Evolutionary conservation across 2,888 invertebrate species (phyloP).

Genomic region (Alviniconcha strummeri): DNA sequence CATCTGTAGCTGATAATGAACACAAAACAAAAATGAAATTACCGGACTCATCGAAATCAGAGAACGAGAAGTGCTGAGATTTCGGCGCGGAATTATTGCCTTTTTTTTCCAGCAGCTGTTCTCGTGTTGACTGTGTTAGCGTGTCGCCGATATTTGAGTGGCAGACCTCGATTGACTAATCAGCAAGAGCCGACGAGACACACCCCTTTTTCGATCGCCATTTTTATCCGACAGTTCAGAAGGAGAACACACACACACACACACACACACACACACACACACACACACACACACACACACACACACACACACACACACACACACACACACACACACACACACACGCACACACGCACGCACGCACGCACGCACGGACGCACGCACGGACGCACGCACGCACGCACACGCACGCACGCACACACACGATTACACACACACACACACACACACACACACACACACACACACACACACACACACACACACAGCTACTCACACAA

Average conservation of each 20-base stretch:
- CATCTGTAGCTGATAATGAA: too few relatives aligned
- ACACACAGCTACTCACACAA: background rate
- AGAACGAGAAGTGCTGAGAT: too few relatives aligned
- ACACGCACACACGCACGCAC: background rate
- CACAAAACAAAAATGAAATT: too few relatives aligned
- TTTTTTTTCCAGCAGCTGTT: too few relatives aligned
- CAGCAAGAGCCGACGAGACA: too few relatives aligned
- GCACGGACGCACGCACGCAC: background rate
- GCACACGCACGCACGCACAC: background rate
- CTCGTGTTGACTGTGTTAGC: too few relatives aligned
- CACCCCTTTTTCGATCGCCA: too few relatives aligned
- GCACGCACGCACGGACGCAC: background rate
- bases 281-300: slow-evolving; percentile 6
- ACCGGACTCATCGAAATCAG: too few relatives aligned
- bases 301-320: background rate
- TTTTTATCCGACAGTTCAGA: too few relatives aligned
- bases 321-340: slow-evolving; percentile 13
- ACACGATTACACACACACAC: background rate
- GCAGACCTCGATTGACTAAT: too few relatives aligned
- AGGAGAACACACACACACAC: background rate
- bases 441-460: background rate
- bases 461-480: background rate
- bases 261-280: background rate
- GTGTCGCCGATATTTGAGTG: too few relatives aligned
- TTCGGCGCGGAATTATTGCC: too few relatives aligned